A percentile compares a stretch with the other conserved stretches of the same genome.
These are phyloP conservation scores for Amblyopsis rosae DNA, from an alignment of 2,113 vertebrate species.

Conservation along the genomic window DNA sequence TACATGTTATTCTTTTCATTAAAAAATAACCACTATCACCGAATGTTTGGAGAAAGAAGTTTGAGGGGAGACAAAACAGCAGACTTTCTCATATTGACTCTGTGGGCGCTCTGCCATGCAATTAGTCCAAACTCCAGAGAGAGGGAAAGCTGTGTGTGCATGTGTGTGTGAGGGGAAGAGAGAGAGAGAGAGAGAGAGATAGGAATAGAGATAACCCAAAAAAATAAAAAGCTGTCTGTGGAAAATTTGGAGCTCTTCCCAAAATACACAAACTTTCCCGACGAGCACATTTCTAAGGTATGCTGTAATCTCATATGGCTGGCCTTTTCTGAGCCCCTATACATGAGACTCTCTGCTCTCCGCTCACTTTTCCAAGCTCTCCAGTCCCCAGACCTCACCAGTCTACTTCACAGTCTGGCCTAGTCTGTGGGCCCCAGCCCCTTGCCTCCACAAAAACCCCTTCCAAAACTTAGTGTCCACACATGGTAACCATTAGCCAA, in stretches of 20 bases:
- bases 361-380: constrained; percentile 67
- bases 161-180: constrained; percentile 21
- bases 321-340: constrained; percentile 74
- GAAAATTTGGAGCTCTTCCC: constrained; percentile 78
- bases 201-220: constrained; percentile 70
- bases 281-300: constrained; percentile 75
- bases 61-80: constrained; percentile 38
- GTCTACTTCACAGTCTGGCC: constrained; percentile 69
- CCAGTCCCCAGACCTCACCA: constrained; percentile 66
- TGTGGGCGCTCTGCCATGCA: constrained; percentile 55
- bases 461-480: constrained; percentile 70
- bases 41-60: constrained; percentile 69
- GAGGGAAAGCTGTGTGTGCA: background rate
- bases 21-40: constrained; percentile 72
- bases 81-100: constrained; percentile 65
- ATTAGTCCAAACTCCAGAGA: constrained; percentile 64
- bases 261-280: constrained; percentile 67
- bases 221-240: constrained; percentile 76
- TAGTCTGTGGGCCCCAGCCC: constrained; percentile 65
- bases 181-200: constrained; percentile 4
- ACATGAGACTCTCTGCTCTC: constrained; percentile 63
- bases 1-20: constrained; percentile 72
- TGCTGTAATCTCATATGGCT: constrained; percentile 78
- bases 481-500: constrained; percentile 74
- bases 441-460: constrained; percentile 58